Percentiles rank a stretch among this genome's conserved stretches.
phyloP scores from a whole-genome alignment of 2,113 vertebrate species.

The Amblyopsis rosae region DNA sequence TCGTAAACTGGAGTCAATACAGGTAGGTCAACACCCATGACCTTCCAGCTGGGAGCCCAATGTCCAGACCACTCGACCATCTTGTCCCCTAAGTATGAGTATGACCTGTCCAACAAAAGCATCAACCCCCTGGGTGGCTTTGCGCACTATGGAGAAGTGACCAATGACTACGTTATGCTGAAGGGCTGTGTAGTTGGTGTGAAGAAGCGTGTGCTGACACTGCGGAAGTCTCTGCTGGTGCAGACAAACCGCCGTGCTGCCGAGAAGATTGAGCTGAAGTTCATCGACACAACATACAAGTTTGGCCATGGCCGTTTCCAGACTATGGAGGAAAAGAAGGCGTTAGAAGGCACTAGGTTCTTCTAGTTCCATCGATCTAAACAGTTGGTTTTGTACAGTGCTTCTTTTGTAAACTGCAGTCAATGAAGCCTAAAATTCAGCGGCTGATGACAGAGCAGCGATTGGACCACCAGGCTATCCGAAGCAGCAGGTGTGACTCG shows the following conservation, averaged over 20 bases:
- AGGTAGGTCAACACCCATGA: too few species aligned
- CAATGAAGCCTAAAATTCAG: too few species aligned
- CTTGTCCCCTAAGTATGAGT: slow-evolving; percentile 67
- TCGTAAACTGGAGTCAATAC: too few species aligned
- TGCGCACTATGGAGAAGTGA: slow-evolving; percentile 95
- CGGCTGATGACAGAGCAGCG: too few species aligned
- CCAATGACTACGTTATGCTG: slow-evolving; percentile 96
- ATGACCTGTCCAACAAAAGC: slow-evolving; percentile 97
- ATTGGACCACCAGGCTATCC: too few species aligned
- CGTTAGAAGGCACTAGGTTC: slow-evolving; percentile 64
- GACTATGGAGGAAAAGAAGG: slow-evolving; percentile 95
- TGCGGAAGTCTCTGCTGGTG: slow-evolving; percentile 96
- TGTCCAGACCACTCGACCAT: too few species aligned
- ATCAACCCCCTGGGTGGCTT: slow-evolving; percentile 98
- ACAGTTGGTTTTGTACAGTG: too few species aligned
- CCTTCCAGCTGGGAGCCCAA: too few species aligned
- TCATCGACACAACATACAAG: slow-evolving; percentile 98
- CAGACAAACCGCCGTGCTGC: slow-evolving; percentile 90
- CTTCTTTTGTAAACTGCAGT: too few species aligned
- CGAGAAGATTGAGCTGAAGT: slow-evolving; percentile 98
- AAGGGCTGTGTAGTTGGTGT: slow-evolving; percentile 95
- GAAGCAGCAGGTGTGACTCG: too few species aligned
- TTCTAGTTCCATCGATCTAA: too few species aligned
- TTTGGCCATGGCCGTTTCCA: slow-evolving; percentile 99
- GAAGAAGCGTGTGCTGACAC: slow-evolving; percentile 96